These are phyloP conservation scores for Lasioglossum malachurum DNA, from an alignment of 2,888 invertebrate genomes.

Conservation along the genomic window DNA sequence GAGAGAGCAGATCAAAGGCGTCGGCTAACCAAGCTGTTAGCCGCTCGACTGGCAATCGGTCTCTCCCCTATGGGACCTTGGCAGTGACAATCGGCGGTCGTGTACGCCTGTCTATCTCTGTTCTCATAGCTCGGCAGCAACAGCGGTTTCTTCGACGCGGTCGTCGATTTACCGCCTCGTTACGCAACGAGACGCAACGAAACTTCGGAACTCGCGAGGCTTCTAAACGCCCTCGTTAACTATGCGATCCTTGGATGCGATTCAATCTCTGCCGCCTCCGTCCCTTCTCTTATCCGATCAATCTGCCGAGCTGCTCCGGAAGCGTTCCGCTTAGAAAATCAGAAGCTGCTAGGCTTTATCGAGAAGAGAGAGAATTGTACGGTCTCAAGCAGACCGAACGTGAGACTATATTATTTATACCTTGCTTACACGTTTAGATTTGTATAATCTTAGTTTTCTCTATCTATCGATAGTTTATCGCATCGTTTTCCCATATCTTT, in stretches of 20 bases:
- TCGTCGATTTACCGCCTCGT: background rate
- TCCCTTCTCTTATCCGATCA: background rate
- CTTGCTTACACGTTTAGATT: no score
- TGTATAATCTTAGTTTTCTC: no score
- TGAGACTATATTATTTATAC: no score
- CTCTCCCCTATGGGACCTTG: constrained; percentile 61
- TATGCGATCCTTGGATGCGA: background rate
- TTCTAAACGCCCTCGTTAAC: constrained; percentile 18
- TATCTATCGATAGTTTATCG: no score
- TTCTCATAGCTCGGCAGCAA: background rate
- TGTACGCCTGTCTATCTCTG: background rate
- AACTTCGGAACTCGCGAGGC: constrained; percentile 4
- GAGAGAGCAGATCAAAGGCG: constrained; percentile 37
- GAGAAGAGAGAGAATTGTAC: no score
- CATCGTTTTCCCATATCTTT: no score
- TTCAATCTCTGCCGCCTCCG: background rate
- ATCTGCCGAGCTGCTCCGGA: background rate
- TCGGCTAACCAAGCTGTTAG: constrained; percentile 37
- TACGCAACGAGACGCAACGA: constrained; percentile 1
- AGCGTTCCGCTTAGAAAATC: background rate
- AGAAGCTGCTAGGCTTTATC: background rate
- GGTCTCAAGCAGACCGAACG: no score
- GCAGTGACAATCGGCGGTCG: constrained; percentile 59
- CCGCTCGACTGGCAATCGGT: constrained; percentile 42
- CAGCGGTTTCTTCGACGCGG: background rate